These are phyloP conservation scores for Setipinna tenuifilis DNA, from an alignment of 2,797 vertebrate species.

Conservation along the genomic window DNA sequence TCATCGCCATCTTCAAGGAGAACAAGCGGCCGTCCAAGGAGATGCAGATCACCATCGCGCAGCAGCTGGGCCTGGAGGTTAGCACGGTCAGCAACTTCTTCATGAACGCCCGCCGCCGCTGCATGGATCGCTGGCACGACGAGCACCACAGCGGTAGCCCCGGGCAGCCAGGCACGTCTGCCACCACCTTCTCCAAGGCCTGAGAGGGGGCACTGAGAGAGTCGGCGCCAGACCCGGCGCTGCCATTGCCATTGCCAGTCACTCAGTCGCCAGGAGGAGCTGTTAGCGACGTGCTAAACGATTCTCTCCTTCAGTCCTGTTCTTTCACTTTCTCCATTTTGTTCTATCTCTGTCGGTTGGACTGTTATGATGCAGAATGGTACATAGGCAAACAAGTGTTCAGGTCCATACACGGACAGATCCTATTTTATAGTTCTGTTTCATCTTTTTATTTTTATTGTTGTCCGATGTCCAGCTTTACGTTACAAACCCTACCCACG, in stretches of 20 bases:
- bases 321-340: constrained; percentile 14
- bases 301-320: constrained; percentile 69
- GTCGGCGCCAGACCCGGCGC: background rate
- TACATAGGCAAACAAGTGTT: constrained; percentile 9
- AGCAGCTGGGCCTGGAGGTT: constrained; percentile 97
- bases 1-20: constrained; percentile 99
- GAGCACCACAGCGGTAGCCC: constrained; percentile 83
- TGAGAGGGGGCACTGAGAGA: constrained; percentile 69
- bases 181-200: constrained; percentile 94
- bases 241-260: constrained; percentile 31
- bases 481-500: background rate
- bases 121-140: constrained; percentile 95
- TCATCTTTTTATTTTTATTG: background rate
- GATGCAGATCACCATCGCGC: constrained; percentile 98
- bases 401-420: background rate
- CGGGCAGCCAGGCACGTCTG: constrained; percentile 84
- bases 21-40: constrained; percentile 98
- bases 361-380: constrained; percentile 54
- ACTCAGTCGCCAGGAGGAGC: constrained; percentile 49
- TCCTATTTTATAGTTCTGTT: background rate
- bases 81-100: constrained; percentile 99
- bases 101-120: constrained; percentile 97
- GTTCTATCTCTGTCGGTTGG: constrained; percentile 56
- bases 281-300: constrained; percentile 70
- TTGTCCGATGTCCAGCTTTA: background rate